Percentiles rank a stretch among this genome's conserved stretches.
phyloP scores from a whole-genome alignment of 2,797 vertebrate species.

The Philypnodon macrostomus region DNA sequence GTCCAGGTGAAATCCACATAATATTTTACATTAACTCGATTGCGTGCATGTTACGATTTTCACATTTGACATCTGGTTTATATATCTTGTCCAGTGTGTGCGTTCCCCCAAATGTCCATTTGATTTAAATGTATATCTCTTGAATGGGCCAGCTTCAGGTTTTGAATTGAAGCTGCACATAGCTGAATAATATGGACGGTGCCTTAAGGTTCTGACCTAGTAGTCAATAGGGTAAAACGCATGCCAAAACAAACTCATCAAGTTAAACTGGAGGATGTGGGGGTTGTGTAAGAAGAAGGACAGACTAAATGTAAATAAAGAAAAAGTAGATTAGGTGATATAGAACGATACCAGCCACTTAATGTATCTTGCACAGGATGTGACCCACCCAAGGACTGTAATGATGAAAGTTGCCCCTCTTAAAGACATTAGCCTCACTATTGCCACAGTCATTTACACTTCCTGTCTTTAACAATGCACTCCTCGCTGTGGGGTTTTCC shows the following conservation, averaged over 20 bases:
- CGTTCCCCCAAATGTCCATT: neutral
- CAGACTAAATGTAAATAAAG: conserved; percentile 13
- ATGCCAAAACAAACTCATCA: conserved; percentile 1
- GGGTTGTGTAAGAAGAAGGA: neutral
- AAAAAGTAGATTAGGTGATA: conserved; percentile 22
- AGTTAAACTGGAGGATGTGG: neutral
- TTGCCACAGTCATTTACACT: conserved; percentile 31
- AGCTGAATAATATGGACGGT: no score
- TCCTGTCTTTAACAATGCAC: conserved; percentile 58
- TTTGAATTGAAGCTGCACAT: no score
- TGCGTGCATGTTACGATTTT: neutral
- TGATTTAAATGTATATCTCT: neutral
- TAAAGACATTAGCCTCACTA: conserved; percentile 13
- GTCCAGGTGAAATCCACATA: neutral
- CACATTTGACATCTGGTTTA: neutral
- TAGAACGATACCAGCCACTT: conserved; percentile 36
- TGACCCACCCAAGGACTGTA: conserved; percentile 30
- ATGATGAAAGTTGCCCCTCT: conserved; percentile 42
- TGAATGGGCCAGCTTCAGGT: neutral
- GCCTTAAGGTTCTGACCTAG: neutral
- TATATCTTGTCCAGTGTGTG: neutral
- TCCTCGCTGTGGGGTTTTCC: conserved; percentile 32
- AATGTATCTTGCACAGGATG: conserved; percentile 37
- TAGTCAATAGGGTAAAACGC: neutral
- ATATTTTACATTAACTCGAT: neutral